A percentile compares a stretch with the other conserved stretches of the same genome.
Evolutionary conservation across 1,140 invertebrate species (phyloP).

Genomic region (Drosophila nannoptera): DNA sequence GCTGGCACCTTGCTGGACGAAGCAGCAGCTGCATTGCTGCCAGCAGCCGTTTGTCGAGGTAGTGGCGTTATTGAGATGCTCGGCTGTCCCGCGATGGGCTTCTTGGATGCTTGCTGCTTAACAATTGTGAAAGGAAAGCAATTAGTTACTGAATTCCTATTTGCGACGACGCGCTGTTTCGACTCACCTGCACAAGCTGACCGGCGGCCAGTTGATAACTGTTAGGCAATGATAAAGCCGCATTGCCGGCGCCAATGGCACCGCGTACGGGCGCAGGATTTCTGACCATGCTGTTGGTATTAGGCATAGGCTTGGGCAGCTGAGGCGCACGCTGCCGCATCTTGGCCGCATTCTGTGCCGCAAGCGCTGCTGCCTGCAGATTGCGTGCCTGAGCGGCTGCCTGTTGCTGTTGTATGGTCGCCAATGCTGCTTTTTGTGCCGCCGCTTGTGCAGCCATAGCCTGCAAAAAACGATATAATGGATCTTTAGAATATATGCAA

Average conservation of each 20-base stretch:
- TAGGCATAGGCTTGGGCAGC: conserved; percentile 48
- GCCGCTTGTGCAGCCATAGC: conserved; percentile 79
- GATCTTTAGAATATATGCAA: background rate
- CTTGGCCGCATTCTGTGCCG: conserved; percentile 75
- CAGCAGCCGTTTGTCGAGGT: conserved; percentile 83
- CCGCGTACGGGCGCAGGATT: conserved; percentile 60
- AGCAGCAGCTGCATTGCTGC: conserved; percentile 62
- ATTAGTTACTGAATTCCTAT: background rate
- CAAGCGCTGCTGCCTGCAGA: conserved; percentile 71
- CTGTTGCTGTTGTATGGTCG: conserved; percentile 75
- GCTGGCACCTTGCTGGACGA: conserved; percentile 79
- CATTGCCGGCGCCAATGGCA: conserved; percentile 39
- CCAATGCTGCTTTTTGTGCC: conserved; percentile 76
- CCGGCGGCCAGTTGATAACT: conserved; percentile 74
- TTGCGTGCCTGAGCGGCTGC: conserved; percentile 69
- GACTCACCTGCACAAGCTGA: conserved; percentile 70
- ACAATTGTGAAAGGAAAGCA: background rate
- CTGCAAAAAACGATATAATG: conserved; percentile 31
- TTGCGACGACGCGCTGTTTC: too few species aligned
- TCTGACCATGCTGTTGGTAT: conserved; percentile 52
- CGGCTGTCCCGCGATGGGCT: conserved; percentile 83
- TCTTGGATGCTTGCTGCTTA: conserved; percentile 74
- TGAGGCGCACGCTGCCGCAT: conserved; percentile 66
- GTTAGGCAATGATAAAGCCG: conserved; percentile 67
- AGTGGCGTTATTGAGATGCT: conserved; percentile 95